Base-by-base conservation (phyloP, 2,888 invertebrate genomes). In the Bhutanitis thaidina region DNA sequence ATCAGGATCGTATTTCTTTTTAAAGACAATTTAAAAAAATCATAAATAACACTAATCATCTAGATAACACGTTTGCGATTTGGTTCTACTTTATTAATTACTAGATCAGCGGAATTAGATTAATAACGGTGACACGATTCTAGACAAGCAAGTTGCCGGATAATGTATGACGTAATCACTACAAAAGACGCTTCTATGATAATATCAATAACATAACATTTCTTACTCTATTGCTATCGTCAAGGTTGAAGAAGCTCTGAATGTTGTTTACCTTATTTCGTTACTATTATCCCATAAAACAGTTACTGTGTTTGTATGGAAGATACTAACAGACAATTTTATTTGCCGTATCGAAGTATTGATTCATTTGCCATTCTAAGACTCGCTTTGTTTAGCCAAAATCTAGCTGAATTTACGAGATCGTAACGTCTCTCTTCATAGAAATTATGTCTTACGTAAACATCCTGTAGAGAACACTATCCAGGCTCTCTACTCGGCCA, bases 401-500 rank as follows among this genome's bases (percentile, higher is more conserved):
- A 20, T 20, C 20, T 20, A 20, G 20, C 20, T 20, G 20, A 55
- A 52, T 62, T 64, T 59, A 55, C 56, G 54, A 56, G 32, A 45
- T 49, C 37, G 45, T 55, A 49, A 50, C 56, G 52, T 53, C 56
- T 53, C 50, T 58, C 54, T 57, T 54, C 53, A 58, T 60, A 55
- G 51, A 55, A 72, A 65, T 60, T 55, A 57, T 61, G 57, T 62
- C 61, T 59, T 52, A 65, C 65, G 72, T 80, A 85, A 84, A 84
- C 82, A 80, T 72, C 67, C 68, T 61, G 68, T 62, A 74, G 71
- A 75, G 67, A 77, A 81, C 70, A 74, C 57, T 57, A 62, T 72
- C 73, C 77, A 77, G 74, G 70, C 73, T 65, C 60, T 62, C 59
- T 55, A 75, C 62, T 76, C 68, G 77, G 77, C 77, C 85, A 86